Percentiles rank a stretch among this genome's conserved stretches.
Evolutionary conservation across 2,113 vertebrate species (phyloP).

Genomic region (Glareola pratincola): DNA sequence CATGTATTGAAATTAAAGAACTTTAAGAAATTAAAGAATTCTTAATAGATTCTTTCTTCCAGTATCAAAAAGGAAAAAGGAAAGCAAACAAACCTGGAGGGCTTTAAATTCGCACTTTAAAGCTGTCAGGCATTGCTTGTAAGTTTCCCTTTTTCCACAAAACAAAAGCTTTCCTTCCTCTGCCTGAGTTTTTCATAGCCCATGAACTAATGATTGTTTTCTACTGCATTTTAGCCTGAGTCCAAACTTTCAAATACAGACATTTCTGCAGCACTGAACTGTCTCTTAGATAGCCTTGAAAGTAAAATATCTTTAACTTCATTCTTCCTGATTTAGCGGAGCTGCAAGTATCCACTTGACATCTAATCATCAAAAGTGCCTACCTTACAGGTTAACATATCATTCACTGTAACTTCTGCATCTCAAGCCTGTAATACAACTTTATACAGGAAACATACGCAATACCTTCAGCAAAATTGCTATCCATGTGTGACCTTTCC

Average conservation of each 20-base stretch:
- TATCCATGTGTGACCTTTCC: accelerated
- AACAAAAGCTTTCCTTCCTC: background rate
- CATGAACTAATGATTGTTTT: background rate
- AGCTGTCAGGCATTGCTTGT: background rate
- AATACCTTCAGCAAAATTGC: background rate
- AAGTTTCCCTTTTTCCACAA: background rate
- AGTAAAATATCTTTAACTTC: background rate
- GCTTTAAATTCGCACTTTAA: background rate
- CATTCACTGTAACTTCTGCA: background rate
- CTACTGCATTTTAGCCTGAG: background rate
- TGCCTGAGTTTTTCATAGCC: background rate
- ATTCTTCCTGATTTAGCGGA: background rate
- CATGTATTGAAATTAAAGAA: background rate
- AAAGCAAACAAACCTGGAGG: background rate
- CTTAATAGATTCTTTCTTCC: background rate
- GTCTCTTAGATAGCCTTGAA: background rate
- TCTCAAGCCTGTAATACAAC: background rate
- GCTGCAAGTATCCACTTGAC: background rate
- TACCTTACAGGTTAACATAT: background rate
- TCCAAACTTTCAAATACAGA: background rate
- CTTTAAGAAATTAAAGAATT: background rate
- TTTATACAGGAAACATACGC: background rate
- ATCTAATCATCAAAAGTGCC: background rate
- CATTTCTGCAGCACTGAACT: background rate
- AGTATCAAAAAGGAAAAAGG: background rate